Conservation (phyloP, 1,140 invertebrate genomes). For the Alviniconcha marisindica region DNA sequence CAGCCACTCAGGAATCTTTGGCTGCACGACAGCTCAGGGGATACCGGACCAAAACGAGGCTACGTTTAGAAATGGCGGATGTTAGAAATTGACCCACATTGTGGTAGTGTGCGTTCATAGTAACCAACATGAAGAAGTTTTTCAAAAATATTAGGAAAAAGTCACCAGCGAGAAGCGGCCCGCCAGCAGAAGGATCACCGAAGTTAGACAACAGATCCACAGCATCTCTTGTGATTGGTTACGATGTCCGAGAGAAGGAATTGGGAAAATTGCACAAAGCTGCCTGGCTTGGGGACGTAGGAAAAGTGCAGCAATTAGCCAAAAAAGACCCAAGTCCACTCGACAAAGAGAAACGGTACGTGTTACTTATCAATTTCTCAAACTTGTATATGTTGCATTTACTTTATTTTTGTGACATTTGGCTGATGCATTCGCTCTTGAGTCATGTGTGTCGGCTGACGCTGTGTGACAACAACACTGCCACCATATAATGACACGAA, state of each 20-base stretch:
- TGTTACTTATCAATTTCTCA: no score
- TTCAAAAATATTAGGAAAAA: constrained; percentile 59
- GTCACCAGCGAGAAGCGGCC: constrained; percentile 37
- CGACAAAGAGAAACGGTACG: constrained; percentile 70
- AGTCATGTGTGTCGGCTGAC: no score
- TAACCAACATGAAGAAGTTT: constrained; percentile 65
- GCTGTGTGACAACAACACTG: no score
- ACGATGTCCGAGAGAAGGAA: constrained; percentile 68
- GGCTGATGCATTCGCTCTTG: background rate
- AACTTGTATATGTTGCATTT: no score
- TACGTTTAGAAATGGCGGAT: constrained; percentile 46
- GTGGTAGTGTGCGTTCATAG: constrained; percentile 56
- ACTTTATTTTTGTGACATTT: no score
- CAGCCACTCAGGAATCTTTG: no score
- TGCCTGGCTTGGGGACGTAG: constrained; percentile 64
- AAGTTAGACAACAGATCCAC: constrained; percentile 46
- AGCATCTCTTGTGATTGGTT: constrained; percentile 50
- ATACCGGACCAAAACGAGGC: constrained; percentile 2
- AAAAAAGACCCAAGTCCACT: constrained; percentile 67
- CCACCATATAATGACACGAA: no score
- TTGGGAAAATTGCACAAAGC: constrained; percentile 70
- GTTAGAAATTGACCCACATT: constrained; percentile 16
- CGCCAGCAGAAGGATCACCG: constrained; percentile 43
- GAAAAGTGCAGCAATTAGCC: constrained; percentile 67
- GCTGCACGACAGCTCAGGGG: no score